A percentile compares a stretch with the other conserved stretches of the same genome.
These are phyloP conservation scores for Phrynocephalus guinanensis DNA, from an alignment of 2,797 vertebrate genomes.

Conservation along the genomic window DNA sequence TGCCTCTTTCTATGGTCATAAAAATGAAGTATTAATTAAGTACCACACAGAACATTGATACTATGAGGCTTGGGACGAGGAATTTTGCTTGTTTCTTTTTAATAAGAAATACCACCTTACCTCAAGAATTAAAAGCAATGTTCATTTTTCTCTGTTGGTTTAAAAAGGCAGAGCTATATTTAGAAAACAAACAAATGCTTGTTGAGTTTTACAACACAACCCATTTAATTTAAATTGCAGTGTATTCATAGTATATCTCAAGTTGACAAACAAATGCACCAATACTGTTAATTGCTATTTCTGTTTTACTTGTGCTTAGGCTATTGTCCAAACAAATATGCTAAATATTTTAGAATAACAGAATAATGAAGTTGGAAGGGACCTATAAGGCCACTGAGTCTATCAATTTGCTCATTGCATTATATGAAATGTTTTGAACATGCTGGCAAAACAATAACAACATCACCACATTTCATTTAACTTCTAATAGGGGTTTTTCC, in stretches of 20 bases:
- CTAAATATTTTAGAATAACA: constrained; percentile 22
- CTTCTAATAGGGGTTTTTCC: constrained; percentile 36
- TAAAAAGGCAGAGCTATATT: constrained; percentile 46
- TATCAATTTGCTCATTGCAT: no score
- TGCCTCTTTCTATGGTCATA: constrained; percentile 51
- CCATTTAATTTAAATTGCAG: constrained; percentile 53
- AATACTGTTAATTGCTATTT: constrained; percentile 35
- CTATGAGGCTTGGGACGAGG: constrained; percentile 33
- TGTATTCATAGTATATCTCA: constrained; percentile 20
- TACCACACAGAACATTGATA: constrained; percentile 27
- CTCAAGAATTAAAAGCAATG: constrained; percentile 40
- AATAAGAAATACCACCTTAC: neutral
- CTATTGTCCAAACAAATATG: constrained; percentile 24
- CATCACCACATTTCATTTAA: neutral
- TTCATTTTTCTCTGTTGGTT: constrained; percentile 13
- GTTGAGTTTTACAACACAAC: constrained; percentile 41
- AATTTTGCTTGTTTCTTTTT: neutral
- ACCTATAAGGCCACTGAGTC: no score
- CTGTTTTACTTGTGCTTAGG: constrained; percentile 22
- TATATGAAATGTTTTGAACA: constrained; percentile 30
- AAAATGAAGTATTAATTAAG: constrained; percentile 50
- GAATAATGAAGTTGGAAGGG: no score
- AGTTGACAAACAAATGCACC: constrained; percentile 10
- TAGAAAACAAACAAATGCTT: constrained; percentile 44
- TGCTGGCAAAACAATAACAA: constrained; percentile 7